phyloP scores from a whole-genome alignment of 2,113 vertebrate species.

The Antechinus flavipes region DNA sequence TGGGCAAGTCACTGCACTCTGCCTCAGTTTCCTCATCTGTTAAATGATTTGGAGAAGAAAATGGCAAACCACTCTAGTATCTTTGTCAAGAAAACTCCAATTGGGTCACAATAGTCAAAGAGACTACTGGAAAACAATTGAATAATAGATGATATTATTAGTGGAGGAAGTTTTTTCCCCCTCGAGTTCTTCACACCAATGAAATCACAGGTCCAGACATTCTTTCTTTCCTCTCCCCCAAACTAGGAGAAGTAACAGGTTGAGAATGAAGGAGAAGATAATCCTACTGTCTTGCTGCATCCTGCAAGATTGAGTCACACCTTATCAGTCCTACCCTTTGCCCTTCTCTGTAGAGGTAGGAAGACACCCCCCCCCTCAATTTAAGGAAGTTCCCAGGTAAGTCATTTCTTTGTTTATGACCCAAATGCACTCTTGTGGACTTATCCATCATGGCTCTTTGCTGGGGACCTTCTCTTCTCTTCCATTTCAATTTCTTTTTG shows the following conservation, averaged over 20 bases:
- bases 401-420: background rate
- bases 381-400: background rate
- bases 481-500: background rate
- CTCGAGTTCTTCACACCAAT: background rate
- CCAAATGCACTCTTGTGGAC: background rate
- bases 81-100: too few relatives aligned
- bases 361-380: background rate
- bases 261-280: background rate
- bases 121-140: background rate
- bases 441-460: background rate
- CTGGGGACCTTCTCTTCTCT: background rate
- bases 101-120: too few relatives aligned
- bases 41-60: background rate
- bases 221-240: too few relatives aligned
- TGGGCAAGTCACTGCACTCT: background rate
- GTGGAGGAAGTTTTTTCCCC: background rate
- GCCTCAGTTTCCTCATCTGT: slow-evolving; percentile 6
- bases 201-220: background rate
- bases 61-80: too few relatives aligned
- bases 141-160: background rate
- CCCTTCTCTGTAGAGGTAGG: background rate
- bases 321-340: background rate
- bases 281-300: background rate
- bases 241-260: background rate
- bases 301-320: background rate